Percentiles rank a stretch among this genome's conserved stretches.
Evolutionary conservation across 2,888 invertebrate genomes (phyloP).

Genomic region (Geotrupes spiniger): DNA sequence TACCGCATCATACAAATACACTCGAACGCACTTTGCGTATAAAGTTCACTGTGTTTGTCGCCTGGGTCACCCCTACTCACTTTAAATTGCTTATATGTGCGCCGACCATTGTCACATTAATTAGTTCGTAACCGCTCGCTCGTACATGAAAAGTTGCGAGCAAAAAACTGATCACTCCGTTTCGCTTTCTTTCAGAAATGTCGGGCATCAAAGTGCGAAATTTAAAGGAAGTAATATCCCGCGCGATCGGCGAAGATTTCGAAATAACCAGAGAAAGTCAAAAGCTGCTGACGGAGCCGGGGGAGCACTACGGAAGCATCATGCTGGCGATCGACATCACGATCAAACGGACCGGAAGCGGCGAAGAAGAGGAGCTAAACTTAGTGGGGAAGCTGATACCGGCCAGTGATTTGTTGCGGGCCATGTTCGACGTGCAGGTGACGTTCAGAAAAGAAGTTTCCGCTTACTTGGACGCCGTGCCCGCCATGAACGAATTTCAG

Average conservation of each 20-base stretch:
- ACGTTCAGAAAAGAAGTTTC: conserved; percentile 59
- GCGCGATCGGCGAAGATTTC: conserved; percentile 36
- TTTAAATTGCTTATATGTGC: too few species aligned
- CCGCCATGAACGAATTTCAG: conserved; percentile 53
- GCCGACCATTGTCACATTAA: too few species aligned
- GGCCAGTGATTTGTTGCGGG: conserved; percentile 53
- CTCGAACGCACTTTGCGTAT: too few species aligned
- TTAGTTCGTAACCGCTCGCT: too few species aligned
- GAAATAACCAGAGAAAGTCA: conserved; percentile 47
- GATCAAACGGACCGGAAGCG: conserved; percentile 35
- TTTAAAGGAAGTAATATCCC: conserved; percentile 36
- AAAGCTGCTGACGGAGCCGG: conserved; percentile 54
- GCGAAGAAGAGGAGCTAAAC: conserved; percentile 45
- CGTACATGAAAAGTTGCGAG: too few species aligned
- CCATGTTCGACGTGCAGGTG: conserved; percentile 55
- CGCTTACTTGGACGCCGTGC: conserved; percentile 54
- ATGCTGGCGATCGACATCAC: conserved; percentile 52
- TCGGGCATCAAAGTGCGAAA: conserved; percentile 38
- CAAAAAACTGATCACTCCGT: too few species aligned
- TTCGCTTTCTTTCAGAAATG: conserved; percentile 22
- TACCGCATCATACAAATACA: too few species aligned
- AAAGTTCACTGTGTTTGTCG: too few species aligned
- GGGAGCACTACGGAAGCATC: conserved; percentile 63
- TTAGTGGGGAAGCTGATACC: conserved; percentile 60
- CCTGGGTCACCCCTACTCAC: too few species aligned